Base-by-base conservation (phyloP, 2,113 vertebrate genomes). In the Rissa tridactyla region DNA sequence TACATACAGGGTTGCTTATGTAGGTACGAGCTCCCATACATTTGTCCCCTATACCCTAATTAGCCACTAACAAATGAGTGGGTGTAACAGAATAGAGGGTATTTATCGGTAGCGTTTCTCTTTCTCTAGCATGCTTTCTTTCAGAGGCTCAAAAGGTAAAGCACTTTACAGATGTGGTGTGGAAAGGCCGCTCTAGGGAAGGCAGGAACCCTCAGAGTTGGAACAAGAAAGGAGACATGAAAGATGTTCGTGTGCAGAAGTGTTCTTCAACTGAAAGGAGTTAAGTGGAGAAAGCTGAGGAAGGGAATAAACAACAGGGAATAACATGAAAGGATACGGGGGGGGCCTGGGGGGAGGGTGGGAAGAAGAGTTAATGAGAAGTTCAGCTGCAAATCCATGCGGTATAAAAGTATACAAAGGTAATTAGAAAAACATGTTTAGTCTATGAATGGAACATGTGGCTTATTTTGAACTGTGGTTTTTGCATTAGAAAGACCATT, bases 331-430 rank as follows among this genome's bases (percentile, higher is more conserved):
- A 76, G 7, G 9, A 68, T 22, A 66, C 4, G 17, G 14, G 2
- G 17, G 4, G 8, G 11, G 40, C n/a, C n/a, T n/a, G 9, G 13
- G 29, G 3, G 54, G 52, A 29, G 6, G 2, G 11, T 3, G 13
- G 9, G 1, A 11, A 44, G 8, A 64, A 38, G 11, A 27, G 17
- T 47, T 68, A 73, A 82, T 3, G 3, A 69, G 34, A 91, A 79
- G 34, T 64, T 88, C 62, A 70, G n/a, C 30, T 73, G 54, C 44
- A 88, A 90, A 86, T 47, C 2, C 7, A 65, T 38, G 54, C 14
- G 29, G 12, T 40, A 72, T 40, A 57, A 69, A 91, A 65, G 20
- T 57, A 82, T 47, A 71, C 17, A 79, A 75, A 79, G 11, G 23
- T 82, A 87, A 94, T 75, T 76, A 58, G 54, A 85, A 94, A 91